Percentiles rank a stretch among this genome's conserved stretches.
These are phyloP conservation scores for Liparis tanakae DNA, from an alignment of 2,797 vertebrate genomes.

Conservation along the genomic window DNA sequence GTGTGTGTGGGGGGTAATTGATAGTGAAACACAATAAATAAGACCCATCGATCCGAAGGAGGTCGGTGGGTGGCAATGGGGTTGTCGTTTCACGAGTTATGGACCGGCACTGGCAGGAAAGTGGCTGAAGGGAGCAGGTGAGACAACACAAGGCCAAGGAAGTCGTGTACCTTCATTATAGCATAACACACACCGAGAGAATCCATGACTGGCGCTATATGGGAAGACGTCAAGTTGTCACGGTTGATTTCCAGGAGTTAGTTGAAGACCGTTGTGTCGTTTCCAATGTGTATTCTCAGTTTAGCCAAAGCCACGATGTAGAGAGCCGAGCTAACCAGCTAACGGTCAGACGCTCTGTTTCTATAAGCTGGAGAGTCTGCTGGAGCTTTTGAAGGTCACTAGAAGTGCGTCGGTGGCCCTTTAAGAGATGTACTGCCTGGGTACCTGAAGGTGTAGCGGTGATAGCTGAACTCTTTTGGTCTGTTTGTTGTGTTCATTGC, in stretches of 20 bases:
- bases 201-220: background rate
- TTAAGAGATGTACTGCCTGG: no score
- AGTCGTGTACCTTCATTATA: background rate
- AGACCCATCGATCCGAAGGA: constrained; percentile 50
- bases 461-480: no score
- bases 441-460: no score
- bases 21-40: constrained; percentile 58
- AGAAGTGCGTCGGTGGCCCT: no score
- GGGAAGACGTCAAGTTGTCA: background rate
- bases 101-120: constrained; percentile 10
- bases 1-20: constrained; percentile 22
- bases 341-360: no score
- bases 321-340: no score
- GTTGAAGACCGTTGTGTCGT: background rate
- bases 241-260: background rate
- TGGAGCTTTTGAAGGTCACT: no score
- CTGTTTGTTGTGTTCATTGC: no score
- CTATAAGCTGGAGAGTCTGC: no score
- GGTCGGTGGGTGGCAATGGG: constrained; percentile 43
- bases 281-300: background rate
- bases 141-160: constrained; percentile 15
- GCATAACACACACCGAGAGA: background rate
- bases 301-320: no score
- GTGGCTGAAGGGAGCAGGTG: constrained; percentile 22
- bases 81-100: constrained; percentile 49